Percentiles rank a stretch among this genome's conserved stretches.
phyloP scores from a whole-genome alignment of 1,140 invertebrate genomes.

The Aphaenogaster floridana region DNA sequence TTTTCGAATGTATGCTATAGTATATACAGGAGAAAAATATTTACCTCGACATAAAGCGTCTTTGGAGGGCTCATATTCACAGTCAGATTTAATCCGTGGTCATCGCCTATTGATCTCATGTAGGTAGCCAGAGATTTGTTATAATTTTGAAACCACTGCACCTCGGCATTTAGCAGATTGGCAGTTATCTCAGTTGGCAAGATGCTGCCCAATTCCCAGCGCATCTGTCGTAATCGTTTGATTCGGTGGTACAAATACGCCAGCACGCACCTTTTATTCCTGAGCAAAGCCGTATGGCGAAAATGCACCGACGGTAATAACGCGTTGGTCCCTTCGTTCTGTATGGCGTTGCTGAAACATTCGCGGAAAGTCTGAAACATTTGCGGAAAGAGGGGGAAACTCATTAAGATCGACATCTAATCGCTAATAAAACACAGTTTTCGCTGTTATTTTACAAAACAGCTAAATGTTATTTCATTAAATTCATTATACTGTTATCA shows the following conservation, averaged over 20 bases:
- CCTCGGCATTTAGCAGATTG: constrained; percentile 93
- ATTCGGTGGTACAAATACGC: constrained; percentile 96
- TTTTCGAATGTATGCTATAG: not conserved
- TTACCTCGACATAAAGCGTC: constrained; percentile 95
- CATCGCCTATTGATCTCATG: constrained; percentile 95
- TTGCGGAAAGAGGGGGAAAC: not conserved
- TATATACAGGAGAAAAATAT: not conserved
- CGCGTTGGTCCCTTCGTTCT: constrained; percentile 60
- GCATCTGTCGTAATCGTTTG: constrained; percentile 92
- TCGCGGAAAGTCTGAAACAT: not conserved
- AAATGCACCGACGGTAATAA: constrained; percentile 91
- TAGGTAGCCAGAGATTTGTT: constrained; percentile 95
- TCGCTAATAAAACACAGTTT: not conserved
- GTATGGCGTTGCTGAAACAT: constrained; percentile 68
- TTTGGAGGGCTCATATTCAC: constrained; percentile 97
- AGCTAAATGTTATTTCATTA: not conserved
- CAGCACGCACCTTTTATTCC: constrained; percentile 96
- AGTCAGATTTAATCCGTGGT: constrained; percentile 94
- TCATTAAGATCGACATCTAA: not conserved
- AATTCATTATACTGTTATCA: not conserved
- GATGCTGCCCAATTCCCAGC: constrained; percentile 98
- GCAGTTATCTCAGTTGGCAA: constrained; percentile 94
- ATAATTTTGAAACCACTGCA: constrained; percentile 95
- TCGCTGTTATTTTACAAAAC: not conserved
- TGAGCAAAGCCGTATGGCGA: constrained; percentile 93